These are phyloP conservation scores for Eulacestoma nigropectus DNA, from an alignment of 2,113 vertebrate genomes.

Conservation along the genomic window DNA sequence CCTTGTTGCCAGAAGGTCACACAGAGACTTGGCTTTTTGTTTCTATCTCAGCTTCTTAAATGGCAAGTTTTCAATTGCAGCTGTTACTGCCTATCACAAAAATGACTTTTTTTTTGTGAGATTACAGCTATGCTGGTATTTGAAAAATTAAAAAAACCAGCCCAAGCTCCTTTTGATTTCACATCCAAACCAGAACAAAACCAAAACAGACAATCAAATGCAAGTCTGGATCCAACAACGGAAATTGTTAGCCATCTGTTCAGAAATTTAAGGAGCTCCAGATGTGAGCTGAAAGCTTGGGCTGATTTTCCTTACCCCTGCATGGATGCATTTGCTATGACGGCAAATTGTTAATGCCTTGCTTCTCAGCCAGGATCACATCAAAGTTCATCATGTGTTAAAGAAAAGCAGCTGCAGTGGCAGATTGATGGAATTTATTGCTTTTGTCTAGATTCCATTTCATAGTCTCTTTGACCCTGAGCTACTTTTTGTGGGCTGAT, in stretches of 20 bases:
- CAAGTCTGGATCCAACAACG: background rate
- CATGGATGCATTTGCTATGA: background rate
- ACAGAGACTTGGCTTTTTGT: background rate
- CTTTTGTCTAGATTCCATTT: constrained; percentile 19
- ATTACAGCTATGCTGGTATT: background rate
- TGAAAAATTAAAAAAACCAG: background rate
- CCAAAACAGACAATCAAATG: background rate
- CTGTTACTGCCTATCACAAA: background rate
- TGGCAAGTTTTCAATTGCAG: background rate
- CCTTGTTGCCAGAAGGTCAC: background rate
- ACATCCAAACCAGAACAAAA: background rate
- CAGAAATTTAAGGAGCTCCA: constrained; percentile 35
- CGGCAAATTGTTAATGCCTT: background rate
- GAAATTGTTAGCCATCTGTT: constrained; percentile 14
- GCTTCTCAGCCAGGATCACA: constrained; percentile 3
- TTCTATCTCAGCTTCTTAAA: background rate
- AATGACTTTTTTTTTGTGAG: background rate
- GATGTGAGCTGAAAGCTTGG: constrained; percentile 8
- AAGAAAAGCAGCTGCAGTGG: constrained; percentile 30
- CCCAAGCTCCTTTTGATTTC: background rate
- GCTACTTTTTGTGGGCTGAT: background rate
- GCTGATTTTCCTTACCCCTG: constrained; percentile 1
- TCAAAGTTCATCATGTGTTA: constrained; percentile 9
- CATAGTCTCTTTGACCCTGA: background rate
- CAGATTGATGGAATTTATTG: background rate